phyloP scores from a whole-genome alignment of 2,797 vertebrate genomes.

The Melanotaenia parkinsoni region DNA sequence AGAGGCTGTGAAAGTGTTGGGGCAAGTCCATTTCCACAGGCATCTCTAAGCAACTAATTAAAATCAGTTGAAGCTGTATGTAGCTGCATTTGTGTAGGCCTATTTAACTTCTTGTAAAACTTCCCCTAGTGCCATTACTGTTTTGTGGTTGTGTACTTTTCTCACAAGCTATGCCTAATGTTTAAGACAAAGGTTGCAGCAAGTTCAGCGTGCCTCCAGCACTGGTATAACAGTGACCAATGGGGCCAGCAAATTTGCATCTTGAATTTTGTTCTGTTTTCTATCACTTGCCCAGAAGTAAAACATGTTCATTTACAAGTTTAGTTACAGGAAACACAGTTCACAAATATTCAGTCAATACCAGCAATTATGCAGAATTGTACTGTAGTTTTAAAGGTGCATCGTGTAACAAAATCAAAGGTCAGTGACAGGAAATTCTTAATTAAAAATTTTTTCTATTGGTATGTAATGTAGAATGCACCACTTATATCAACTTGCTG shows the following conservation, averaged over 20 bases:
- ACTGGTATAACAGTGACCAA: too few relatives aligned
- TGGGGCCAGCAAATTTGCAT: too few relatives aligned
- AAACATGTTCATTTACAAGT: neutral
- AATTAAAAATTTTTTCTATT: too few relatives aligned
- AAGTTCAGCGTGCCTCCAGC: too few relatives aligned
- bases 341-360: slow-evolving; percentile 31
- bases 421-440: too few relatives aligned
- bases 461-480: too few relatives aligned
- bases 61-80: neutral
- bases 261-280: too few relatives aligned
- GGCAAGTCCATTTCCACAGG: neutral
- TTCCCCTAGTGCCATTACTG: neutral
- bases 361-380: slow-evolving; percentile 25
- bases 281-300: neutral
- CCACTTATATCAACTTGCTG: too few relatives aligned
- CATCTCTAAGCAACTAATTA: too few relatives aligned
- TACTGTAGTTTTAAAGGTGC: neutral
- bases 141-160: neutral
- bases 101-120: neutral
- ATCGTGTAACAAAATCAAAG: too few relatives aligned
- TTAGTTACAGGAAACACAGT: neutral
- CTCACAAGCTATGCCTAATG: neutral
- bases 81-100: neutral
- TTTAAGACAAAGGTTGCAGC: neutral
- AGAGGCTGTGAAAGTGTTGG: neutral